phyloP scores from a whole-genome alignment of 2,113 vertebrate genomes.

The Ophthalmolycus amberensis region DNA sequence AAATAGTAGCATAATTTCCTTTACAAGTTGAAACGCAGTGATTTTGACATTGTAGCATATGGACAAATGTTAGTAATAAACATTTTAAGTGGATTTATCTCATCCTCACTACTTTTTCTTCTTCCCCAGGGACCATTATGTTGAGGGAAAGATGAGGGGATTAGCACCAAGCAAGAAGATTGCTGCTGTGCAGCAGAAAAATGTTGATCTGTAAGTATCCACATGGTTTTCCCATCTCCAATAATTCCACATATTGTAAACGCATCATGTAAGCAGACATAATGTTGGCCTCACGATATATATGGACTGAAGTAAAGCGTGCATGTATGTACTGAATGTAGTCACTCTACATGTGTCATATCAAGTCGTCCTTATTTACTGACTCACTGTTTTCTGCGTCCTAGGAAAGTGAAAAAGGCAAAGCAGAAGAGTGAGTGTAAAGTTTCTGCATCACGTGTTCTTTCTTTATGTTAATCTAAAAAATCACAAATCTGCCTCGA shows the following conservation, averaged over 20 bases:
- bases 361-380: not conserved
- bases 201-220: constrained; percentile 94
- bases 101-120: not conserved
- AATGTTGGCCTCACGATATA: not conserved
- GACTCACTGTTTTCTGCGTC: constrained; percentile 27
- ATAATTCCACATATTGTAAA: not conserved
- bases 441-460: constrained; percentile 6
- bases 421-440: constrained; percentile 95
- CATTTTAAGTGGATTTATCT: not conserved
- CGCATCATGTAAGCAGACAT: not conserved
- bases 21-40: not conserved
- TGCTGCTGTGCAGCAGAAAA: constrained; percentile 98
- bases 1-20: not conserved
- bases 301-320: not conserved
- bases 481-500: not conserved
- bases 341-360: not conserved
- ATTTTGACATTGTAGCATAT: not conserved
- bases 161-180: constrained; percentile 98
- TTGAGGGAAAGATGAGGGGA: constrained; percentile 99
- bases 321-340: not conserved
- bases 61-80: not conserved
- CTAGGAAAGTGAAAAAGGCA: constrained; percentile 98
- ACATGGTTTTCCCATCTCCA: not conserved
- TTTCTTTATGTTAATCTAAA: not conserved
- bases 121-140: constrained; percentile 94